Conservation (phyloP, 2,888 invertebrate species). For the Cephus sareptanus region DNA sequence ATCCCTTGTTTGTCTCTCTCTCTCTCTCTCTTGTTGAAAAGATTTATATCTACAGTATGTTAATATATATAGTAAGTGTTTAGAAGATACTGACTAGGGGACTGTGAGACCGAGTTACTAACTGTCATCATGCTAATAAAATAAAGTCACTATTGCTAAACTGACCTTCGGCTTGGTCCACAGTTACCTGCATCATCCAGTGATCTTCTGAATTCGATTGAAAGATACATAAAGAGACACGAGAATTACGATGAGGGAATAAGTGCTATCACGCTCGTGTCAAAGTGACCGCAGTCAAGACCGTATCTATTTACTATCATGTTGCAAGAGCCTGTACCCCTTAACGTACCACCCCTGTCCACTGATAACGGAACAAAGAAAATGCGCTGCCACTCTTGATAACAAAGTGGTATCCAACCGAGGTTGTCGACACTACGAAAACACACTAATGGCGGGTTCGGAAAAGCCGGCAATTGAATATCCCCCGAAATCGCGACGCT, state of each 20-base stretch:
- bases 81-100: not conserved
- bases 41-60: not conserved
- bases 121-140: not conserved
- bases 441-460: not conserved
- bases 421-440: constrained; percentile 3
- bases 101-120: not conserved
- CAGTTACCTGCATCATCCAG: not conserved
- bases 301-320: constrained; percentile 4
- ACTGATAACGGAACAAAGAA: constrained; percentile 41
- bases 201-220: not conserved
- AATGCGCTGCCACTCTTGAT: constrained; percentile 16
- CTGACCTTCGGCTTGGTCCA: not conserved
- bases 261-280: not conserved
- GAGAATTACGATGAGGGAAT: not conserved
- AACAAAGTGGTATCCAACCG: constrained; percentile 7
- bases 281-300: constrained; percentile 14
- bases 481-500: not conserved
- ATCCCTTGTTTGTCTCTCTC: not conserved
- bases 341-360: constrained; percentile 32
- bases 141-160: not conserved
- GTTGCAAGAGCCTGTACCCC: not conserved
- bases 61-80: not conserved
- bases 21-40: not conserved
- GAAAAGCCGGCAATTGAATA: not conserved
- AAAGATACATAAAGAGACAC: not conserved